Evolutionary conservation across 2,797 vertebrate genomes (phyloP), one percentile per base, ranked within the genome.

Genomic region (Nyctibius grandis): DNA sequence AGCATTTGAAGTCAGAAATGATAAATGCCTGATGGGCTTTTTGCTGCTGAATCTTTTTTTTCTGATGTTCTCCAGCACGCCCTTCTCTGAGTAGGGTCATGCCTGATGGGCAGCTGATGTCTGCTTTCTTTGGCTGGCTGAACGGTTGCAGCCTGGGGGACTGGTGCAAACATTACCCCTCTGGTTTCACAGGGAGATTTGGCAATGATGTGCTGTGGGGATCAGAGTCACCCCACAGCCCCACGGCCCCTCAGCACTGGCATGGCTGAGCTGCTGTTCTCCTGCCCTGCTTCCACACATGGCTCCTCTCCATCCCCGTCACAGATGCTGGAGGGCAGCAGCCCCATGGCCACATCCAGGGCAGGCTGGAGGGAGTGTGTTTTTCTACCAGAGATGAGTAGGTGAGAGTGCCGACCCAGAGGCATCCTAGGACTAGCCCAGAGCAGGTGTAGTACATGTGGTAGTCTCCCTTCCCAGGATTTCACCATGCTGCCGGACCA

Each of bases 271-370:
- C 31, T 83, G 47, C 34, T 88, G 72, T 72, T 81, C 45, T 44
- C 6, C 34, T 34, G 14, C 16, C 36, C 33, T 2, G 2, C 12
- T 50, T 18, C 61, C 38, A 8, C 1, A 1, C 31, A 21, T 0
- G 3, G 12, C 36, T 64, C 8, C 42, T 89, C 8, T 78, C 4
- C 20, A 21, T 7, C 2, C 2, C 7, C 2, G 0, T 3, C 1
- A 1, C 48, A 73, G 47, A 33, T 73, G 29, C 63, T 45, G 45
- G 38, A 14, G n/a, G 12, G 5, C n/a, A 68, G 48, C 9, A 83
- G 31, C 40, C 28, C 23, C 2, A 2, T 1, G 16, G 44, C 38
- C 45, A 8, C 0, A 6, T n/a, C 19, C 36, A 29, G 53, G 28
- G 16, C 7, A 51, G 45, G 45, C 48, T 85, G 53, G 38, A 68